Conservation (phyloP, 2,797 vertebrate species). For the Oreortyx pictus region DNA sequence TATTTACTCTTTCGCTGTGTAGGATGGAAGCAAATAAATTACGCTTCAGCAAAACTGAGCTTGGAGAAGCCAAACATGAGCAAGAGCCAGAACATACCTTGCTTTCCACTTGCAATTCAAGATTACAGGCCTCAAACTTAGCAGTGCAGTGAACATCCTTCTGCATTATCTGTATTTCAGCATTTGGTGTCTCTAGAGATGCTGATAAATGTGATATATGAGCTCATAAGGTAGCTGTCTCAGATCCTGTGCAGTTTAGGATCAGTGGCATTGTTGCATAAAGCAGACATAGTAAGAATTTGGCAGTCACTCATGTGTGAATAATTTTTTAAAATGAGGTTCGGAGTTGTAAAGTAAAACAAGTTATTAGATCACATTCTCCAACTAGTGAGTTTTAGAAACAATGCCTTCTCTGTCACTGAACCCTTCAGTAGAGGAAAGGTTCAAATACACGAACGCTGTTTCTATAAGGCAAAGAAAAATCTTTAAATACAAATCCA, state of each 20-base stretch:
- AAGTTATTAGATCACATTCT: constrained; percentile 10
- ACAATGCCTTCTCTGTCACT: background rate
- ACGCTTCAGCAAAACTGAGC: background rate
- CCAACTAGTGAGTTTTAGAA: background rate
- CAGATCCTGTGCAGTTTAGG: background rate
- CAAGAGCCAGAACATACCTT: background rate
- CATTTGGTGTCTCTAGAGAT: constrained; percentile 1
- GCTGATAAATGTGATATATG: constrained; percentile 50
- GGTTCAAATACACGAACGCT: background rate
- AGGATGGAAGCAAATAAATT: background rate
- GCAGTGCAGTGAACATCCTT: background rate
- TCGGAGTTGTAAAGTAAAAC: constrained; percentile 9
- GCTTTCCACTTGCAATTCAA: constrained; percentile 26
- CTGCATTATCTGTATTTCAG: background rate
- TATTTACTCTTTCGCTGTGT: background rate
- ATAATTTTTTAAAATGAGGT: constrained; percentile 45
- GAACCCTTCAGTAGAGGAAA: constrained; percentile 1
- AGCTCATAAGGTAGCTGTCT: constrained; percentile 39
- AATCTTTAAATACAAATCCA: background rate
- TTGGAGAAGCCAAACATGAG: background rate
- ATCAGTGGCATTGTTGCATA: constrained; percentile 16
- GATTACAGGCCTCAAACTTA: background rate
- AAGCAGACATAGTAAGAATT: constrained; percentile 9
- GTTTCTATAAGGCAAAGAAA: background rate
- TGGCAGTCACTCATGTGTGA: background rate